phyloP scores from a whole-genome alignment of 2,888 invertebrate species.

The Seladonia tumulorum region DNA sequence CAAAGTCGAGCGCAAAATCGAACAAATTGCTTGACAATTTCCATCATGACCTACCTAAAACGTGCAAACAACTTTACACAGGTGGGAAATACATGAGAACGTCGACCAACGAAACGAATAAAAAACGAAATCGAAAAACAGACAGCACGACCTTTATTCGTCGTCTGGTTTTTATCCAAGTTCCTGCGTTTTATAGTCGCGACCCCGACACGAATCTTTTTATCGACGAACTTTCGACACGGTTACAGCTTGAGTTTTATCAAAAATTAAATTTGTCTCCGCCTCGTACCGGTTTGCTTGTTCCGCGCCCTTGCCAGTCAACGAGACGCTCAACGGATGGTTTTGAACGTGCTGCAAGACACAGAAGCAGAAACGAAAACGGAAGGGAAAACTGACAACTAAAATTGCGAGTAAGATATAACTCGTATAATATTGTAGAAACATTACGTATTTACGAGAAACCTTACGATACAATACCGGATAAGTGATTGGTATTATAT shows the following conservation, averaged over 20 bases:
- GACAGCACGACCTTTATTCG: slow-evolving; percentile 13
- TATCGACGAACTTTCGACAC: slow-evolving; percentile 31
- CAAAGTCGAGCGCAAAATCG: background rate
- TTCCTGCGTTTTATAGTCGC: background rate
- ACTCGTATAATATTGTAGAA: background rate
- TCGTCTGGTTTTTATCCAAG: slow-evolving; percentile 3
- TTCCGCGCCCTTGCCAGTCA: background rate
- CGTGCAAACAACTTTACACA: background rate
- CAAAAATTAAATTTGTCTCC: slow-evolving; percentile 18
- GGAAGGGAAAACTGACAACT: background rate
- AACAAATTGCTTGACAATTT: background rate
- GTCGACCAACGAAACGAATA: background rate
- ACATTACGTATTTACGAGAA: background rate
- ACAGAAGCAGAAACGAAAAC: background rate
- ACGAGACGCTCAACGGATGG: background rate
- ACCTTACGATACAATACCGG: background rate
- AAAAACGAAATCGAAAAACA: background rate
- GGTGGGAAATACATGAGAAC: background rate
- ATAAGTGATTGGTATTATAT: background rate
- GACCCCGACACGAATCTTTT: background rate
- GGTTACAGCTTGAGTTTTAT: slow-evolving; percentile 12
- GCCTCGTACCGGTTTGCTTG: background rate
- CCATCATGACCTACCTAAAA: background rate
- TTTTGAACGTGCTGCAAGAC: background rate
- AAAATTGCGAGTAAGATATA: background rate